Evolutionary conservation across 2,797 vertebrate species (phyloP), one percentile per base, ranked within the genome.

Genomic region (Characodon lateralis): DNA sequence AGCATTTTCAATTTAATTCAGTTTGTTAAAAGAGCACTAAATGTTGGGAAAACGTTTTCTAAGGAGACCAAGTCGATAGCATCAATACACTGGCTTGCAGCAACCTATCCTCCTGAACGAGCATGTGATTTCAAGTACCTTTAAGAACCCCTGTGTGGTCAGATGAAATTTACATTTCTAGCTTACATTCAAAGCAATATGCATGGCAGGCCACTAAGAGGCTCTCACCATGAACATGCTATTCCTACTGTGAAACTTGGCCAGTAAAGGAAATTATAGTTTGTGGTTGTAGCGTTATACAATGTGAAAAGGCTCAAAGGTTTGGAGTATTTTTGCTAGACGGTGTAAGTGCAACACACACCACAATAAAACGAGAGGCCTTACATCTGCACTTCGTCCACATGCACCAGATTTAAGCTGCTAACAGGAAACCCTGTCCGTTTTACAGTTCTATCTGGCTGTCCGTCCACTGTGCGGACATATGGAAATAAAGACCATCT

Each of bases 401-500:
- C 39, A n/a, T 13, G n/a, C 22, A 48, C 13, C 66, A 46, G 66
- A 48, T 41, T 46, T 14, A 16, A 48, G n/a, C 66, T 26, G 41
- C 14, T 16, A 1, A n/a, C 16, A 68, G 65, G 65, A 24, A 46
- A 68, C 26, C 18, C 61, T 68, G 20, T 10, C 41, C 3, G 41
- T 16, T 69, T 69, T 16, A 46, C 24, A 69, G 9, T 4, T 39
- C 50, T 1, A 35, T 70, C 3, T n/a, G 41, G 41, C 6, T 16
- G 28, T 13, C 26, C 69, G 58, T 63, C 71, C 63, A 2, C 70
- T 46, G 77, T 46, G 74, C 18, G 26, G n/a, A 84, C 68, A 72
- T 63, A 56, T 9, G 41, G 51, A 79, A 82, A 31, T 22, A 24
- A 41, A 66, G 63, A 41, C 63, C 12, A 9, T 50, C 48, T 41